Base-by-base conservation (phyloP, 2,888 invertebrate species). In the Tryphoninae sp. region DNA sequence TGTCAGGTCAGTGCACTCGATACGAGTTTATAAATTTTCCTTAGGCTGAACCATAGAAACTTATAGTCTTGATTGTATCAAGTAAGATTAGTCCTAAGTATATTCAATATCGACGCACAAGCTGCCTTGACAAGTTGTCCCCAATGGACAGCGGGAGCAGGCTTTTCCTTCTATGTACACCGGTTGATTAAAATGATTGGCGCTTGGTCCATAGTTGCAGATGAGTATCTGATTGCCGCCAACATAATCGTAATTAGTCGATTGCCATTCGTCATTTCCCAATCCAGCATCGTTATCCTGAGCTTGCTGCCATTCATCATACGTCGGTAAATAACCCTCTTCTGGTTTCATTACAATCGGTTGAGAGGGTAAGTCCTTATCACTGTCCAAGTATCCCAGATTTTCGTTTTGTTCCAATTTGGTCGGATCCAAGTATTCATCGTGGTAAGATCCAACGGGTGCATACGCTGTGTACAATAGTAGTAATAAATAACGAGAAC, bases 121-220 rank as follows among this genome's bases (percentile, higher is more conserved):
- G 11, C 73, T 64, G 11, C 40, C 40, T 19, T 40, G 42, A 53
- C 76, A 81, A 4, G 3, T 9, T 9, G 67, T 67, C 16, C 73
- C 78, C 1, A 19, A 2, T 9, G 77, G 73, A 68, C 81, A 81
- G 7, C 23, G 26, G 19, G 81, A 78, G 33, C 81, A 78, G 9
- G 72, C 23, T 62, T 55, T 2, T 11, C 77, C 81, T 49, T 45
- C 45, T 16, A 55, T 62, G 67, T 81, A 81, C 40, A 81, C 22
- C 19, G 77, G 55, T 53, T 73, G 26, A n/a, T 42, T 23, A 0
- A 16, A 11, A 40, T 65, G 55, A 42, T 81, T 81, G 26, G 77
- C 81, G 4, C 64, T 33, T 26, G 81, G 73, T 62, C 81, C 81
- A 13, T 81, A 81, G 42, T 81, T 81, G 22, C 81, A 81, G 62